Evolutionary conservation across 2,888 invertebrate species (phyloP).

Genomic region (Eupithecia exiguata): DNA sequence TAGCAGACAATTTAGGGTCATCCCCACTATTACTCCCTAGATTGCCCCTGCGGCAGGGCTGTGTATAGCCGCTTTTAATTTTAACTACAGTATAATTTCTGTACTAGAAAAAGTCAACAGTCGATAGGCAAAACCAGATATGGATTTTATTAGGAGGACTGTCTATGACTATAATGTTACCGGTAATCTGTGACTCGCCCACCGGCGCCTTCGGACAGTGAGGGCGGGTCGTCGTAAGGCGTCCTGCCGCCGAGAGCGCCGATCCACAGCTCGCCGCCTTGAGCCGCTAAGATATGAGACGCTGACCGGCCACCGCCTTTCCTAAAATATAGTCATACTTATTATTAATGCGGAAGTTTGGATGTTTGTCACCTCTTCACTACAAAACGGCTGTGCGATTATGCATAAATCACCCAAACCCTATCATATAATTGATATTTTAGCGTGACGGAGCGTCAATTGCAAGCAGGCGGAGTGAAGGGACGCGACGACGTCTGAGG

Average conservation of each 20-base stretch:
- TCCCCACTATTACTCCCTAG: no score
- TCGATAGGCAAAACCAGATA: background rate
- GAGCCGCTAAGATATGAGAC: slow-evolving; percentile 96
- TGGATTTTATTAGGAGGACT: background rate
- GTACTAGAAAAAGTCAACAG: no score
- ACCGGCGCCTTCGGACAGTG: slow-evolving; percentile 96
- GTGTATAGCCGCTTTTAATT: no score
- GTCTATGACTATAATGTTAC: slow-evolving; percentile 44
- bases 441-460: no score
- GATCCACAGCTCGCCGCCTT: slow-evolving; percentile 98
- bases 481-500: slow-evolving; percentile 86
- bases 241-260: slow-evolving; percentile 95
- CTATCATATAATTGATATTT: no score
- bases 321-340: slow-evolving; percentile 50
- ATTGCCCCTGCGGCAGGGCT: no score
- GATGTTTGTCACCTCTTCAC: background rate
- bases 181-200: slow-evolving; percentile 97
- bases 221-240: slow-evolving; percentile 96
- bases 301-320: slow-evolving; percentile 94
- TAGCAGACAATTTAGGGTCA: no score
- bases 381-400: background rate
- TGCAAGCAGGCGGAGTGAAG: no score
- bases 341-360: background rate
- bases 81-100: no score
- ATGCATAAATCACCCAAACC: no score